phyloP scores from a whole-genome alignment of 2,888 invertebrate species.

The Eupithecia subfuscata region DNA sequence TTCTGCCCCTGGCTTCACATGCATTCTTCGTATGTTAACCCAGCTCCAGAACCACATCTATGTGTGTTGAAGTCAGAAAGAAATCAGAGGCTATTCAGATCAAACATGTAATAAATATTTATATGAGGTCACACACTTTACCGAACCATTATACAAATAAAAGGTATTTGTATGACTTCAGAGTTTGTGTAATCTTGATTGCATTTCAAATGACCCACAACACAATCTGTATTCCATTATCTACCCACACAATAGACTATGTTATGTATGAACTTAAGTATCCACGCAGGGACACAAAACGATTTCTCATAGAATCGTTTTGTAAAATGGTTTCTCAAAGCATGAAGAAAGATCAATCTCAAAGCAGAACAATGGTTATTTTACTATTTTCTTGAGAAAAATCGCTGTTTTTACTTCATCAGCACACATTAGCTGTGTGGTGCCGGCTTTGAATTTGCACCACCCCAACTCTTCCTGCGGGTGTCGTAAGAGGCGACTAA shows the following conservation, averaged over 20 bases:
- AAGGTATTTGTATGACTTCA: neutral
- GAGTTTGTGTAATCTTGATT: neutral
- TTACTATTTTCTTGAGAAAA: neutral
- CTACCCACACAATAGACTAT: neutral
- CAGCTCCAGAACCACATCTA: neutral
- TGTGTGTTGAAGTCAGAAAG: neutral
- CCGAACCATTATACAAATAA: neutral
- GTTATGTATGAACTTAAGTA: neutral
- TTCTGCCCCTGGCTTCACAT: neutral
- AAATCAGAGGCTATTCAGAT: neutral
- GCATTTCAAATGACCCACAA: neutral
- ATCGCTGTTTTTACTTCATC: neutral
- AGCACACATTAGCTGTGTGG: too few relatives aligned
- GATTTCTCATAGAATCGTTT: neutral
- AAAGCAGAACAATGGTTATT: constrained; percentile 1
- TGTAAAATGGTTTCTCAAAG: neutral
- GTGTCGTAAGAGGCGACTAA: too few relatives aligned
- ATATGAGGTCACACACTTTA: neutral
- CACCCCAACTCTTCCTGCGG: too few relatives aligned
- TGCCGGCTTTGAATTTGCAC: too few relatives aligned
- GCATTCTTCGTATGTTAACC: too few relatives aligned
- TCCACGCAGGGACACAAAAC: neutral
- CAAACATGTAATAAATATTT: neutral
- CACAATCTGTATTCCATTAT: neutral
- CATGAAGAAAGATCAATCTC: neutral